Evolutionary conservation across 2,888 invertebrate genomes (phyloP).

Genomic region (Andrena trimmerana): DNA sequence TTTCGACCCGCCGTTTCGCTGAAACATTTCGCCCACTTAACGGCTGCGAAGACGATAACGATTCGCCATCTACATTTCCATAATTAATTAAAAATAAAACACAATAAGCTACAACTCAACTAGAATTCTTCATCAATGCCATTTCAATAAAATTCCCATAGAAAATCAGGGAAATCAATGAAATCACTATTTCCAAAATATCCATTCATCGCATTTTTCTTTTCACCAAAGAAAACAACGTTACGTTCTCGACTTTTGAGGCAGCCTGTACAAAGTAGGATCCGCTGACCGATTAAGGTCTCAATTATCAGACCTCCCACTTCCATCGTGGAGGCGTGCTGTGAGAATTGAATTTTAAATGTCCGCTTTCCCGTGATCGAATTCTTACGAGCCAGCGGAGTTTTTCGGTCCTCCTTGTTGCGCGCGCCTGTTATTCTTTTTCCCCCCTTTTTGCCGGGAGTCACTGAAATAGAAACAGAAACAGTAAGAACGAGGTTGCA

Average conservation of each 20-base stretch:
- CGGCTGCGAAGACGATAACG: neutral
- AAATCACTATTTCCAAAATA: neutral
- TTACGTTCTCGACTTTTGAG: neutral
- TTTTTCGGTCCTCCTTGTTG: neutral
- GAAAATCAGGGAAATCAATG: neutral
- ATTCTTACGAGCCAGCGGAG: conserved; percentile 19
- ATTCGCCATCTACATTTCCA: too few species aligned
- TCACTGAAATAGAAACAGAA: conserved; percentile 43
- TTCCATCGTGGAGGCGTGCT: neutral
- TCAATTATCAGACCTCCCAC: conserved; percentile 12
- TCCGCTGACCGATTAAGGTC: conserved; percentile 1
- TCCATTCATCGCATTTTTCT: neutral
- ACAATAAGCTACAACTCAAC: too few species aligned
- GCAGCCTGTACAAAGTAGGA: neutral
- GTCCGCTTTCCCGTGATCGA: conserved; percentile 5
- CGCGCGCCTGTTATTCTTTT: neutral
- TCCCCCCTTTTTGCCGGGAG: conserved; percentile 11
- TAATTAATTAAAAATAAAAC: too few species aligned
- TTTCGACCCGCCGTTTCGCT: conserved; percentile 33
- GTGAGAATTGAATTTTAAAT: conserved; percentile 18
- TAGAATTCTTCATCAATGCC: too few species aligned
- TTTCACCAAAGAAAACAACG: neutral
- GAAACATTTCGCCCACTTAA: conserved; percentile 5
- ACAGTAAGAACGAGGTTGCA: conserved; percentile 17
- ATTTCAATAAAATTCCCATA: too few species aligned